Conservation (phyloP, 1,140 invertebrate species). For the Orussus abietinus region DNA sequence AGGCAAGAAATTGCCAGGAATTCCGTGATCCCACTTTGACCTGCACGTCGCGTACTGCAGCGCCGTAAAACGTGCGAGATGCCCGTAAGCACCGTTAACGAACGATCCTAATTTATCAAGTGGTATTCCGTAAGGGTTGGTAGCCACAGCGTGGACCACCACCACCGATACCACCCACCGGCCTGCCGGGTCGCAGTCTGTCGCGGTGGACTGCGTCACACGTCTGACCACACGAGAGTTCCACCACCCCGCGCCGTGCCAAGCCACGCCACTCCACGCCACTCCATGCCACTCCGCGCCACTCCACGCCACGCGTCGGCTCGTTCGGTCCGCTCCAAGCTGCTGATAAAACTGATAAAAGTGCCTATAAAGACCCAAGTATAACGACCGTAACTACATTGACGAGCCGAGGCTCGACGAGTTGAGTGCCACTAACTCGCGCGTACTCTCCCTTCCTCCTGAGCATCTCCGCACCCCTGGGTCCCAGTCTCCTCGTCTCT, state of each 20-base stretch:
- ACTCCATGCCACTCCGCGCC: neutral
- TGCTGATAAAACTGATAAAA: constrained; percentile 24
- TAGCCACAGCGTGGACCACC: neutral
- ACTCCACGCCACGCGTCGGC: neutral
- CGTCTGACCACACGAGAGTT: constrained; percentile 22
- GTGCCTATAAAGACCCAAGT: constrained; percentile 24
- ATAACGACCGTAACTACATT: constrained; percentile 26
- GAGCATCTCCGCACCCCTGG: no score
- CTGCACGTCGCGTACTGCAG: no score
- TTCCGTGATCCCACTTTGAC: no score
- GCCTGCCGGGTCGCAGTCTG: no score
- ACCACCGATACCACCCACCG: constrained; percentile 3
- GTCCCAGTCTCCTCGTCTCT: neutral
- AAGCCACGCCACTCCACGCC: constrained; percentile 8
- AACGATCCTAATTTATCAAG: constrained; percentile 15
- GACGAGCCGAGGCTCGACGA: constrained; percentile 12
- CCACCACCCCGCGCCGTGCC: no score
- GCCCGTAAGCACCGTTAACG: no score
- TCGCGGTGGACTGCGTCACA: no score
- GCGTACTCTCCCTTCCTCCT: no score
- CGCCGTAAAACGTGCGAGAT: neutral
- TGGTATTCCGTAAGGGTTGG: constrained; percentile 5
- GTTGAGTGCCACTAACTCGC: constrained; percentile 11
- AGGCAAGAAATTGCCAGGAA: no score
- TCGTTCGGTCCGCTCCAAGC: constrained; percentile 11